A percentile compares a stretch with the other conserved stretches of the same genome.
phyloP scores from a whole-genome alignment of 1,140 invertebrate species.

The Ceratina calcarata region DNA sequence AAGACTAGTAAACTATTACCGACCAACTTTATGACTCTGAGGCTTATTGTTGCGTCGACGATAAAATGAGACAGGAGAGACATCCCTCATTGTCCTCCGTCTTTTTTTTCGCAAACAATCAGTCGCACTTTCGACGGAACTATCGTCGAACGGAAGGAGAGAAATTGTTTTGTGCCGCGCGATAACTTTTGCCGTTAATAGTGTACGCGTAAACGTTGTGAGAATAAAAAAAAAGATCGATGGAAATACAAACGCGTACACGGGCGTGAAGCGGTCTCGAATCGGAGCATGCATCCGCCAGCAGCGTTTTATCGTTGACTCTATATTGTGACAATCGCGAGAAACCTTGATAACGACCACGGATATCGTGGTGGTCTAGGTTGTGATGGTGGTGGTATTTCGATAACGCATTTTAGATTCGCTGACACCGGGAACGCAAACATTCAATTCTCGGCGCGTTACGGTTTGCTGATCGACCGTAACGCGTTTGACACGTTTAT shows the following conservation, averaged over 20 bases:
- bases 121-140: neutral
- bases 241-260: slow-evolving; percentile 13
- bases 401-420: slow-evolving; percentile 42
- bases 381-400: neutral
- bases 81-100: neutral
- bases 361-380: slow-evolving; percentile 29
- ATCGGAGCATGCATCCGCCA: slow-evolving; percentile 49
- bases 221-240: slow-evolving; percentile 19
- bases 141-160: slow-evolving; percentile 5
- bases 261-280: slow-evolving; percentile 41
- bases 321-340: slow-evolving; percentile 53
- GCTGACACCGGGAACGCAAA: slow-evolving; percentile 12
- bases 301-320: slow-evolving; percentile 45
- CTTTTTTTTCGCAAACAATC: neutral
- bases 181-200: slow-evolving; percentile 39
- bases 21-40: neutral
- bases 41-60: neutral
- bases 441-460: slow-evolving; percentile 39
- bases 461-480: slow-evolving; percentile 31
- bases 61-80: neutral
- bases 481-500: slow-evolving; percentile 21
- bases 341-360: slow-evolving; percentile 46
- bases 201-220: neutral
- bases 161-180: slow-evolving; percentile 17
- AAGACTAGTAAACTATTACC: neutral